Evolutionary conservation across 2,797 vertebrate species (phyloP).

Genomic region (Amazonetta brasiliensis): DNA sequence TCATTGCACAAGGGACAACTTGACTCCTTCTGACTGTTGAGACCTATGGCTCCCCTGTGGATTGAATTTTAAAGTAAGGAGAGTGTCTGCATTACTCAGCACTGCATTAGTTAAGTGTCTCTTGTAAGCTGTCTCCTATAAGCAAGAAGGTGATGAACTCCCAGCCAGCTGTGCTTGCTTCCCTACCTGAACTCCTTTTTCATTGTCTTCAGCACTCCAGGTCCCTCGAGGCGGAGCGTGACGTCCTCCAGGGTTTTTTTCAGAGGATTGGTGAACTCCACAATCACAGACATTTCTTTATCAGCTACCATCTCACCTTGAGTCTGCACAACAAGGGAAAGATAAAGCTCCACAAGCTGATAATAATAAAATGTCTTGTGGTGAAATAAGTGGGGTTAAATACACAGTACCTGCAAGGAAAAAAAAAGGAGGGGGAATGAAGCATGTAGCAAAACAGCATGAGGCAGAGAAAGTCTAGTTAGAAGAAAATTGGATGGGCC

Average conservation of each 20-base stretch:
- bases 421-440: not conserved
- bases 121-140: not conserved
- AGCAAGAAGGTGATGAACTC: not conserved
- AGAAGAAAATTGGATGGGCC: not conserved
- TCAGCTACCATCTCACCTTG: conserved; percentile 72
- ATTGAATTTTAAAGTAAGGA: not conserved
- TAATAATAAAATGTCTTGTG: not conserved
- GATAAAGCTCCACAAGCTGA: not conserved
- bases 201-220: conserved; percentile 82
- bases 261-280: conserved; percentile 93
- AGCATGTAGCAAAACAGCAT: not conserved
- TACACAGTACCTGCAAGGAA: not conserved
- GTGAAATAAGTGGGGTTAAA: not conserved
- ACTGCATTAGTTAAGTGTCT: not conserved
- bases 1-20: not conserved
- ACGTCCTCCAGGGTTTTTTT: conserved; percentile 83
- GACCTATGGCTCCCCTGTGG: not conserved
- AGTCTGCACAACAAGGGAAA: conserved; percentile 76
- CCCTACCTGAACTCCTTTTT: conserved; percentile 87
- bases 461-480: not conserved
- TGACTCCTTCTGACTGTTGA: not conserved
- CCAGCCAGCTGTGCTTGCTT: not conserved
- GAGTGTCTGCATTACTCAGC: conserved; percentile 16
- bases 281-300: conserved; percentile 84
- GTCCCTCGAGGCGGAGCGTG: conserved; percentile 88